phyloP scores from a whole-genome alignment of 1,140 invertebrate species.

The Nephila pilipes region DNA sequence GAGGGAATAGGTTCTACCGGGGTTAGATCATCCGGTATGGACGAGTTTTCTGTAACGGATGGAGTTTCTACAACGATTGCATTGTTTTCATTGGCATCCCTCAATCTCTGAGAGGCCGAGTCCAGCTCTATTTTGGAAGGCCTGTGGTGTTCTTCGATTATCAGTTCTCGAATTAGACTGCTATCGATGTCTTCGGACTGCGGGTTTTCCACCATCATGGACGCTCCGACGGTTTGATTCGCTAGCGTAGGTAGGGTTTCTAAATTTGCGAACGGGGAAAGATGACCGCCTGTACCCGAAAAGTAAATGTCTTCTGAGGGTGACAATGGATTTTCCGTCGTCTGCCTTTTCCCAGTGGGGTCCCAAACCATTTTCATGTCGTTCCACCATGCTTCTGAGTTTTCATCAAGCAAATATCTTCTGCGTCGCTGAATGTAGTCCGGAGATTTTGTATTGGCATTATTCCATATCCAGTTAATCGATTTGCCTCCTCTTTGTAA shows the following conservation, averaged over 20 bases:
- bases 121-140: constrained; percentile 44
- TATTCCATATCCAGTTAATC: constrained; percentile 44
- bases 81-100: neutral
- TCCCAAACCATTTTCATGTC: neutral
- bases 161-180: neutral
- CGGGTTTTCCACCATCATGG: neutral
- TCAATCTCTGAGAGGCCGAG: neutral
- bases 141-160: constrained; percentile 51
- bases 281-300: neutral
- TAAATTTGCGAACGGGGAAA: neutral
- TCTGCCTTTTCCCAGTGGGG: neutral
- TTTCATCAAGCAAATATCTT: constrained; percentile 1
- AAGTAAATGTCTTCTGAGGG: constrained; percentile 14
- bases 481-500: constrained; percentile 36
- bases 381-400: constrained; percentile 50
- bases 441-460: neutral
- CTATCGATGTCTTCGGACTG: neutral
- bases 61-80: neutral
- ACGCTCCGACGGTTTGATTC: neutral
- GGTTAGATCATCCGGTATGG: neutral
- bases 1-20: neutral
- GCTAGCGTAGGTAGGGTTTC: neutral
- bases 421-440: neutral
- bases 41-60: neutral
- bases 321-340: neutral